These are phyloP conservation scores for Erebia aethiops DNA, from an alignment of 2,888 invertebrate species.

Conservation along the genomic window DNA sequence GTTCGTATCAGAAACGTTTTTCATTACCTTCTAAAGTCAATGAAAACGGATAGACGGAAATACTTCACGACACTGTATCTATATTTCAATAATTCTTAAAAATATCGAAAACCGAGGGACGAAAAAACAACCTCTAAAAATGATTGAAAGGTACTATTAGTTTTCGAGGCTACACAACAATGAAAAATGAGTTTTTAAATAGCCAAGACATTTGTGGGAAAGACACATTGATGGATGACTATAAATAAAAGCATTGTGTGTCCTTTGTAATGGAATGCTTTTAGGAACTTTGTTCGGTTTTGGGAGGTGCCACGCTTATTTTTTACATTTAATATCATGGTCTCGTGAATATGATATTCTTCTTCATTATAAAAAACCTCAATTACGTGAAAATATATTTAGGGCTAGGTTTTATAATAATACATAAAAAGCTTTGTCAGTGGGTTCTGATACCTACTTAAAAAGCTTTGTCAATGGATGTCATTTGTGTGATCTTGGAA, in stretches of 20 bases:
- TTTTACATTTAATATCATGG: not conserved
- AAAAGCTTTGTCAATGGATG: too few relatives aligned
- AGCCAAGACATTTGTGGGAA: constrained; percentile 20
- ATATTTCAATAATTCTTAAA: too few relatives aligned
- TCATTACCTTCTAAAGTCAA: too few relatives aligned
- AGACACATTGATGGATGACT: constrained; percentile 19
- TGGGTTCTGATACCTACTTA: too few relatives aligned
- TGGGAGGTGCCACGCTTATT: not conserved
- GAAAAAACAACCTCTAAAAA: not conserved
- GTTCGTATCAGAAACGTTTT: too few relatives aligned
- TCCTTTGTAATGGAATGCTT: constrained; percentile 19
- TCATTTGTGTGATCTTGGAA: too few relatives aligned
- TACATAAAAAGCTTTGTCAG: too few relatives aligned
- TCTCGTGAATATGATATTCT: not conserved
- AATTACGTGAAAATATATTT: too few relatives aligned
- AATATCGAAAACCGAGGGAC: not conserved
- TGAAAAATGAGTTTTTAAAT: constrained; percentile 20
- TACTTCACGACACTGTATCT: too few relatives aligned
- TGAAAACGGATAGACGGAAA: too few relatives aligned
- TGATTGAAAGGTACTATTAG: constrained; percentile 17
- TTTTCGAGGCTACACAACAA: constrained; percentile 14
- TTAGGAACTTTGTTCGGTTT: constrained; percentile 7
- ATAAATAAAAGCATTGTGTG: constrained; percentile 14
- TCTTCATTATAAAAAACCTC: not conserved
- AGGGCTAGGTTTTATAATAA: too few relatives aligned